phyloP scores from a whole-genome alignment of 2,113 vertebrate genomes.

The Hemibagrus wyckioides region DNA sequence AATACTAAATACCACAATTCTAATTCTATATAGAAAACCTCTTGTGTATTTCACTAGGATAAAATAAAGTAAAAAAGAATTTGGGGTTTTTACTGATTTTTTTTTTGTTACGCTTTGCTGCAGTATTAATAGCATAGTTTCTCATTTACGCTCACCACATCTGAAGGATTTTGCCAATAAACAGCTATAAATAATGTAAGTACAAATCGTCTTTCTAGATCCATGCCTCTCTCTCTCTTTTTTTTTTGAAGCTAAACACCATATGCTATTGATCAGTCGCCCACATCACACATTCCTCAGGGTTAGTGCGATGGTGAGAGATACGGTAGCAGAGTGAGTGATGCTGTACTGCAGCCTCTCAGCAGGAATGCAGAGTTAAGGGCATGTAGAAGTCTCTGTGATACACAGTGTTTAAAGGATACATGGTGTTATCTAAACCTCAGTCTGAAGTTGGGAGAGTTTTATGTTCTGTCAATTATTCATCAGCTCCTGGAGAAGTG shows the following conservation, averaged over 20 bases:
- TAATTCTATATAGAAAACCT: neutral
- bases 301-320: neutral
- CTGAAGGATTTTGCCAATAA: neutral
- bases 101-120: neutral
- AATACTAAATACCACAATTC: neutral
- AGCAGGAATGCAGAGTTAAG: neutral
- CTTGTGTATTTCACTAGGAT: neutral
- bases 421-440: neutral
- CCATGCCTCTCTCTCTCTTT: neutral
- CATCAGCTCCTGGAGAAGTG: neutral
- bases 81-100: neutral
- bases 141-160: neutral
- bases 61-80: neutral
- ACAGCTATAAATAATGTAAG: conserved; percentile 1
- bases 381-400: neutral
- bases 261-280: conserved; percentile 2
- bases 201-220: neutral
- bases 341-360: neutral
- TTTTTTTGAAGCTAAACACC: neutral
- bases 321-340: neutral
- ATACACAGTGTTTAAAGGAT: neutral
- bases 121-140: neutral
- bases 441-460: neutral
- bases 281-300: neutral
- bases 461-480: conserved; percentile 22